Conservation (phyloP, 2,888 invertebrate genomes). For the Brenthis daphne region DNA sequence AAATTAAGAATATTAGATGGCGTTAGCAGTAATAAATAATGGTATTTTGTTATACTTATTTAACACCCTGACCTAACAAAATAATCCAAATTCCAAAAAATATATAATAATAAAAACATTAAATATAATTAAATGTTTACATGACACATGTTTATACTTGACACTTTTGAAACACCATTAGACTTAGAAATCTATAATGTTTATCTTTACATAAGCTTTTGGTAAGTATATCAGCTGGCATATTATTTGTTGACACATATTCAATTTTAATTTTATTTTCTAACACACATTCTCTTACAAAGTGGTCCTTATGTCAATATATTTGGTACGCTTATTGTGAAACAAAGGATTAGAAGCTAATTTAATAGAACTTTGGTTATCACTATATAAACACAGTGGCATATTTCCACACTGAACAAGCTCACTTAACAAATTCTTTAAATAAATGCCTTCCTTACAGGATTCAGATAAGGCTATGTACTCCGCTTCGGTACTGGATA, state of each 20-base stretch:
- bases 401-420: slow-evolving; percentile 2
- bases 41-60: no score
- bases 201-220: slow-evolving; percentile 8
- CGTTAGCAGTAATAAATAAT: no score
- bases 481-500: slow-evolving; percentile 22
- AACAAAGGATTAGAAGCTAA: slow-evolving; percentile 17
- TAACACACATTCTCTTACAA: slow-evolving; percentile 11
- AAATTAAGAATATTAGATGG: no score
- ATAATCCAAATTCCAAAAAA: no score
- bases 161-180: no score
- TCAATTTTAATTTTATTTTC: slow-evolving; percentile 17
- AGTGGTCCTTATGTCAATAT: slow-evolving; percentile 23
- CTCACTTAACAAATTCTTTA: slow-evolving; percentile 19
- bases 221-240: slow-evolving; percentile 25
- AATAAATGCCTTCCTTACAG: slow-evolving; percentile 26
- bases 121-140: no score
- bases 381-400: slow-evolving; percentile 6
- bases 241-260: slow-evolving; percentile 19
- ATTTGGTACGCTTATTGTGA: slow-evolving; percentile 19
- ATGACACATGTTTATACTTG: no score
- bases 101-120: no score
- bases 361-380: slow-evolving; percentile 16
- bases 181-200: slow-evolving; percentile 16
- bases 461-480: slow-evolving; percentile 22
- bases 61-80: no score